phyloP scores from a whole-genome alignment of 2,797 vertebrate genomes.

The Xiphophorus birchmanni region DNA sequence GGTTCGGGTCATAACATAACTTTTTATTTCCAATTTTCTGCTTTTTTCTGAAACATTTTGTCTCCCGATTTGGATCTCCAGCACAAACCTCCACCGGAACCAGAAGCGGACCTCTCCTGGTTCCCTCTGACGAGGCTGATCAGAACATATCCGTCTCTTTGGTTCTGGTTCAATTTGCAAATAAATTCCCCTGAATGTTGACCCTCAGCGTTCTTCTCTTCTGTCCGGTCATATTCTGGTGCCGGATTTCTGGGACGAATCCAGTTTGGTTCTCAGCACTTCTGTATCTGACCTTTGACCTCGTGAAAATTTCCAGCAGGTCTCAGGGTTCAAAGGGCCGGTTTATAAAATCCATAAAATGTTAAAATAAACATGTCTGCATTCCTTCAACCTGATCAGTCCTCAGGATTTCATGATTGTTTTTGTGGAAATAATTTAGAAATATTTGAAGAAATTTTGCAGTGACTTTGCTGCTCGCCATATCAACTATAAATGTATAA shows the following conservation, averaged over 20 bases:
- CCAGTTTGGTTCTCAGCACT: neutral
- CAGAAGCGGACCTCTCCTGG: neutral
- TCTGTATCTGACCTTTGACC: neutral
- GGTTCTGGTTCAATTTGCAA: neutral
- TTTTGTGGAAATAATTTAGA: no score
- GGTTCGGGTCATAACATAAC: neutral
- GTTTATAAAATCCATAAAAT: no score
- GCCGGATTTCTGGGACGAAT: neutral
- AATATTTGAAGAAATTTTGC: no score
- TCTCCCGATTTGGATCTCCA: neutral
- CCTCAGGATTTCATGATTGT: no score
- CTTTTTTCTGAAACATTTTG: neutral
- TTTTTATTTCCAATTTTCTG: neutral
- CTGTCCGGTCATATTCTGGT: neutral
- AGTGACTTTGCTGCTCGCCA: no score
- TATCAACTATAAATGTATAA: no score
- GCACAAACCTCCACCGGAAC: neutral
- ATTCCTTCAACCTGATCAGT: no score
- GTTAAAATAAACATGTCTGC: no score
- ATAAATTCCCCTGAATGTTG: neutral
- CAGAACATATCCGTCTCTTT: neutral
- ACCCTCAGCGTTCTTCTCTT: neutral
- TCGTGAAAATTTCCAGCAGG: neutral
- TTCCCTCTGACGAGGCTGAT: neutral
- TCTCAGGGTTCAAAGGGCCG: neutral